Conservation (phyloP, 2,113 vertebrate species). For the Eurystomus gularis region DNA sequence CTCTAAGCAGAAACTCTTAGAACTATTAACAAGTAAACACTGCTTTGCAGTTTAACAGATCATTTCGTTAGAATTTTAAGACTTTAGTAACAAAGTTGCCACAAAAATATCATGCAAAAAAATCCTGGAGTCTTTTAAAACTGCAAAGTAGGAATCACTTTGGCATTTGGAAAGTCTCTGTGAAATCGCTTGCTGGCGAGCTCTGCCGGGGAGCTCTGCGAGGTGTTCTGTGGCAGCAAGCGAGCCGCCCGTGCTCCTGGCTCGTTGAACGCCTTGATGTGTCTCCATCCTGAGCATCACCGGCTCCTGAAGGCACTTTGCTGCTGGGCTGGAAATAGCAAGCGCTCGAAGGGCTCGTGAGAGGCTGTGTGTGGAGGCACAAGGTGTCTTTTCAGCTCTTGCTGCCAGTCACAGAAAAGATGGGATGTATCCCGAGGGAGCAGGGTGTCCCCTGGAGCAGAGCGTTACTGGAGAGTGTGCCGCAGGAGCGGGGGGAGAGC, state of each 20-base stretch:
- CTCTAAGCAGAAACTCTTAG: background rate
- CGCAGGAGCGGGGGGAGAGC: background rate
- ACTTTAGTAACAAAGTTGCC: background rate
- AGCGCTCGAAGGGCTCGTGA: fast-evolving
- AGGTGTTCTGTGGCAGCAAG: background rate
- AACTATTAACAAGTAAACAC: background rate
- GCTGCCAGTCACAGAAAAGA: background rate
- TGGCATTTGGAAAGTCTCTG: background rate
- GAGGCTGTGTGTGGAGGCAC: background rate
- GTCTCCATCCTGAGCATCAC: fast-evolving
- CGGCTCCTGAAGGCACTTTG: fast-evolving
- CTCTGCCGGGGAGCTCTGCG: background rate
- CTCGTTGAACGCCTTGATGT: fast-evolving
- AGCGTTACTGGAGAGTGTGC: fast-evolving
- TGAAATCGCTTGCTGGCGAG: background rate
- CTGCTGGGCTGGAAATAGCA: background rate
- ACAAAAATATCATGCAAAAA: background rate
- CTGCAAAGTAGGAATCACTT: background rate
- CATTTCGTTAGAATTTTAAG: background rate
- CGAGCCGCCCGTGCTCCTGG: background rate
- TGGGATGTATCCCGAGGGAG: background rate
- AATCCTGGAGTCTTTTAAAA: background rate
- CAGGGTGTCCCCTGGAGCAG: fast-evolving
- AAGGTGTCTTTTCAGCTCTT: background rate
- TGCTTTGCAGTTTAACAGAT: background rate